Base-by-base conservation (phyloP, 2,113 vertebrate genomes). In the Xiphorhynchus elegans region DNA sequence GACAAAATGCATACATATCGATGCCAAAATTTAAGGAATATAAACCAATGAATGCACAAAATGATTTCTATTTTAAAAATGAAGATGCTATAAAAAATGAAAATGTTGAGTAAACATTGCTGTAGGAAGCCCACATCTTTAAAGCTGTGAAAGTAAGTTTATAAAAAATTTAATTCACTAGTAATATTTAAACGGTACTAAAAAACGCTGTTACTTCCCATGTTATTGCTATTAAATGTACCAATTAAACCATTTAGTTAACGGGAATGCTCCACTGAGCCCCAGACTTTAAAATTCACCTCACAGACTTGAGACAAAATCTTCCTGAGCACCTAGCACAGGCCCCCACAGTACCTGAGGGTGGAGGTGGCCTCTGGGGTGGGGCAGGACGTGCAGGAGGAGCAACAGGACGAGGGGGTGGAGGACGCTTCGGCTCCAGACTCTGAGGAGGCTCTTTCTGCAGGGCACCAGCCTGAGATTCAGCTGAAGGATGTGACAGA, bases 311-410 rank as follows among this genome's bases (percentile, higher is more conserved):
- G 55, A 79, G 39, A 63, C 17, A 39, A 84, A 46, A 23, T 3
- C 40, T 13, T 68, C 13, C 47, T 33, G n/a, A 26, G 16, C 59
- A 46, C 26, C 4, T 55, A 67, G 11, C 13, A n/a, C 0, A 47
- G 4, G 3, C 35, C 7, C 53, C 14, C 2, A 0, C 33, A 37
- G 94, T 98, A 99, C 99, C 99, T 98, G 99, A 99, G 75, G 99
- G 99, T 4, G 99, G 99, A 24, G 99, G 99, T 1, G 99, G 99
- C 35, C 99, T 98, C 74, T 99, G 99, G 1, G 99, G 99, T 14
- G 99, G 99, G 29, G 99, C 98, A 0, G 99, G 99, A 37, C 99
- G 98, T 4, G 98, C 97, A 12, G 99, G 99, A 33, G 99, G 99
- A 24, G 98, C 98, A 0, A 98, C 93, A 0, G 99, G 99, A 3